Base-by-base conservation (phyloP, 1,140 invertebrate genomes). In the Musca vetustissima region DNA sequence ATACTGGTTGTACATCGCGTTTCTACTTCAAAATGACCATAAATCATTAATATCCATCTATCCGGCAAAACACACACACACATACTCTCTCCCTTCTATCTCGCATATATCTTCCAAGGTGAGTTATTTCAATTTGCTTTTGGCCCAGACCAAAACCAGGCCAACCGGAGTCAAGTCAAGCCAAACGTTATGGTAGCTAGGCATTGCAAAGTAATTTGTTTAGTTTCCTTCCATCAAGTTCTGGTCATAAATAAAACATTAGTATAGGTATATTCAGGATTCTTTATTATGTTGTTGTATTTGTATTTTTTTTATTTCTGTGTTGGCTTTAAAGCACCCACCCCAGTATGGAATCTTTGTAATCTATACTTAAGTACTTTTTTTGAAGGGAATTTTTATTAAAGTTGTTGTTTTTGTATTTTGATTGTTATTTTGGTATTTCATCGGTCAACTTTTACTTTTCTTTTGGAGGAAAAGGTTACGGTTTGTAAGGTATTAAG, bases 301-400 rank as follows among this genome's bases (percentile, higher is more conserved):
- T 11, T 43, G 36, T 43, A 11, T 43, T 43, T 7, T 43, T 43
- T 7, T 43, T 43, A n/a, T 7, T 43, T 43, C 1, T 43, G 13
- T 43, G 4, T 11, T 28, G 1, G 4, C 36, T 43, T 13, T 43
- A 1, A n/a, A n/a, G n/a, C 2, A 43, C 36, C 11, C 36, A 43
- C 36, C 6, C 36, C 11, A 43, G 36, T 43, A 43, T 43, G 1
- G 28, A 32, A 8, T 43, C 36, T 13, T 1, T 43, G 36, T 43
- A 22, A 21, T 53, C 52, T n/a, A 14, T 57, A 57, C n/a, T 14
- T 28, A 57, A 57, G 53, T 24, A n/a, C n/a, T n/a, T n/a, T n/a
- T n/a, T 57, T 57, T 57, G 19, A 28, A 57, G 25, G 53, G 28
- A 4, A 57, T 57, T 57, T 57, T 22, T 57, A 28, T 57, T 57